Base-by-base conservation (phyloP, 2,797 vertebrate genomes). In the Notamacropus eugenii region DNA sequence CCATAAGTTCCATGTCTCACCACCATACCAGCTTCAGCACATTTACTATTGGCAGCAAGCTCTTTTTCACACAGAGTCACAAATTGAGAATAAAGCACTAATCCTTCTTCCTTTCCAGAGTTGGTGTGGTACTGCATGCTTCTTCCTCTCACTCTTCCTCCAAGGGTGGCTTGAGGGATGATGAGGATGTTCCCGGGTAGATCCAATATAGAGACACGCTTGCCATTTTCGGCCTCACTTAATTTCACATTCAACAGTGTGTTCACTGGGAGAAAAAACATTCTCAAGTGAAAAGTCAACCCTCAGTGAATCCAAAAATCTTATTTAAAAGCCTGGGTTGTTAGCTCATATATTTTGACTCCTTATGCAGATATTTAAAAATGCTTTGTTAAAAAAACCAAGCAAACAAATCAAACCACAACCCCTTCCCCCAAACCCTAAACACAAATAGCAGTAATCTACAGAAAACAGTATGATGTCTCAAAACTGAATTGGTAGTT, bases 111-210 rank as follows among this genome's bases (percentile, higher is more conserved):
- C 98, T 99, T 99, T 96, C 98, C 97, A 95, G 99, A 98, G 98
- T 99, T 99, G 97, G 98, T 97, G 98, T 99, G 99, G 98, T 99
- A 99, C 98, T 99, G 99, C 99, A 99, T 99, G 96, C 92, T 98
- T 95, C 98, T 98, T 91, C 99, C 99, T 98, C 99, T 99, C 16
- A 97, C 96, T 97, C 98, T 99, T n/a, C 99, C 99, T 0, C 99
- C 99, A 95, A 99, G 99, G 0, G 99, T 99, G 95, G 99, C 99
- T 98, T 99, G 99, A 55, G 99, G 99, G 96, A 99, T 99, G 94
- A 99, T 99, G 82, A 99, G 99, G 92, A 99, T n/a, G 40, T 98
- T 98, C 0, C 99, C 99, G 2, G 99, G 99, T 29, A 99, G 99
- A 93, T 99, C 99, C 97, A 99, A 92, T 97, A 99, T 98, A 0